Conservation (phyloP, 1,140 invertebrate species). For the Sinonovacula constricta region DNA sequence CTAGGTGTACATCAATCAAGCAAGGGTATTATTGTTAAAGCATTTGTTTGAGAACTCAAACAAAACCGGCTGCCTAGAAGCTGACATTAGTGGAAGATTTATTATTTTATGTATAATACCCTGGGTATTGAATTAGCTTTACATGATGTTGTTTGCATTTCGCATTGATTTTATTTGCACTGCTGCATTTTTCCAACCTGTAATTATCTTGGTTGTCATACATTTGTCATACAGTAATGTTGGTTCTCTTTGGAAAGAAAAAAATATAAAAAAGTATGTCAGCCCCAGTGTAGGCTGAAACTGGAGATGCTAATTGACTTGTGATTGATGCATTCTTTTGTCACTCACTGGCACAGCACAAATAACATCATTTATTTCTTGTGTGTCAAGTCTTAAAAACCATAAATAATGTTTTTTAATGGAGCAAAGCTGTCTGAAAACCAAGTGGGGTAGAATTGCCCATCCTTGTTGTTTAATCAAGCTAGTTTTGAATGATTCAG, state of each 20-base stretch:
- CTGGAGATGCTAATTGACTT: slow-evolving; percentile 72
- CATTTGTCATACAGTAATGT: slow-evolving; percentile 4
- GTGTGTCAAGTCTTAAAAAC: slow-evolving; percentile 68
- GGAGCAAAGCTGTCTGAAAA: slow-evolving; percentile 62
- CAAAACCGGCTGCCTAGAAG: slow-evolving; percentile 67
- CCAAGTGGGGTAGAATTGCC: slow-evolving; percentile 59
- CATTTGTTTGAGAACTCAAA: slow-evolving; percentile 76
- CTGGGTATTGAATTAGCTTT: slow-evolving; percentile 54
- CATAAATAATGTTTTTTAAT: slow-evolving; percentile 73
- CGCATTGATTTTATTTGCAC: slow-evolving; percentile 50
- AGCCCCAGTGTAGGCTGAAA: slow-evolving; percentile 54
- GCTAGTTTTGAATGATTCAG: slow-evolving; percentile 21
- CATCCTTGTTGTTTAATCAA: slow-evolving; percentile 26
- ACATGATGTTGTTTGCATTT: slow-evolving; percentile 51
- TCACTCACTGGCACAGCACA: slow-evolving; percentile 69
- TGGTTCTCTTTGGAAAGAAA: neutral
- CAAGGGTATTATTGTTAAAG: slow-evolving; percentile 74
- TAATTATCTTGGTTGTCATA: slow-evolving; percentile 20
- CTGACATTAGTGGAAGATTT: slow-evolving; percentile 69
- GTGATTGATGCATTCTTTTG: slow-evolving; percentile 73
- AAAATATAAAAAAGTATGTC: neutral
- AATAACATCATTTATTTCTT: slow-evolving; percentile 76
- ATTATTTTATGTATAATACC: slow-evolving; percentile 47
- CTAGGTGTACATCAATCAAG: slow-evolving; percentile 74
- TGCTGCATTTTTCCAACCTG: slow-evolving; percentile 52